Evolutionary conservation across 2,888 invertebrate genomes (phyloP).

Genomic region (Chorisops tibialis): DNA sequence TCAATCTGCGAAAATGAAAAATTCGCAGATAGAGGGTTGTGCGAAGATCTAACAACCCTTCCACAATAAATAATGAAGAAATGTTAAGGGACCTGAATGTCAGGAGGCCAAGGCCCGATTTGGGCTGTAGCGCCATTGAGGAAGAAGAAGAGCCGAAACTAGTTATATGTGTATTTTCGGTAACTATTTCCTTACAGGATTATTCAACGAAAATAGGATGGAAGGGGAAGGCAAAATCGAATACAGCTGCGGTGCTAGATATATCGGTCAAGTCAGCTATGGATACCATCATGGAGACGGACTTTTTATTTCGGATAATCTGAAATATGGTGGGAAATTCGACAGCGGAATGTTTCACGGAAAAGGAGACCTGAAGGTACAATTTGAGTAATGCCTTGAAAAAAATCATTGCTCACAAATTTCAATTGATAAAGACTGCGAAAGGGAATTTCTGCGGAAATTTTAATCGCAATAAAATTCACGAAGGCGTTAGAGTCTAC

Average conservation of each 20-base stretch:
- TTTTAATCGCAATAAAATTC: slow-evolving; percentile 6
- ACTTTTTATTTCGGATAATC: background rate
- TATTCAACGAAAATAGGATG: slow-evolving; percentile 14
- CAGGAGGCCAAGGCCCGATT: no score
- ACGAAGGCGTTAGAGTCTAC: slow-evolving; percentile 6
- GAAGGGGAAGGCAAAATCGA: slow-evolving; percentile 15
- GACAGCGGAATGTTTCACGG: slow-evolving; percentile 19
- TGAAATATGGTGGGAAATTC: slow-evolving; percentile 23
- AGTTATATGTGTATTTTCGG: background rate
- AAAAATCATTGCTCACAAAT: background rate
- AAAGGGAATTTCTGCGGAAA: slow-evolving; percentile 8
- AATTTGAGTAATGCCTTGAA: background rate
- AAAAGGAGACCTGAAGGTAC: slow-evolving; percentile 9
- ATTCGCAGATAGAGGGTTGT: no score
- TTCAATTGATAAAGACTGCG: background rate
- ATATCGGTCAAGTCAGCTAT: slow-evolving; percentile 14
- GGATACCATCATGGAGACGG: slow-evolving; percentile 24
- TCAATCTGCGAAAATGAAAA: no score
- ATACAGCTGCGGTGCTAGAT: slow-evolving; percentile 1
- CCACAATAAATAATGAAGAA: no score
- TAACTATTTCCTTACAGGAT: slow-evolving; percentile 18
- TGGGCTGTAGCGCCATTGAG: no score
- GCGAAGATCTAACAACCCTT: no score
- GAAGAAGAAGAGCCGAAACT: no score
- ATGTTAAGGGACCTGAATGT: no score